Evolutionary conservation across 2,113 vertebrate genomes (phyloP), one percentile per base, ranked within the genome.

Genomic region (Pachyramphus minor): DNA sequence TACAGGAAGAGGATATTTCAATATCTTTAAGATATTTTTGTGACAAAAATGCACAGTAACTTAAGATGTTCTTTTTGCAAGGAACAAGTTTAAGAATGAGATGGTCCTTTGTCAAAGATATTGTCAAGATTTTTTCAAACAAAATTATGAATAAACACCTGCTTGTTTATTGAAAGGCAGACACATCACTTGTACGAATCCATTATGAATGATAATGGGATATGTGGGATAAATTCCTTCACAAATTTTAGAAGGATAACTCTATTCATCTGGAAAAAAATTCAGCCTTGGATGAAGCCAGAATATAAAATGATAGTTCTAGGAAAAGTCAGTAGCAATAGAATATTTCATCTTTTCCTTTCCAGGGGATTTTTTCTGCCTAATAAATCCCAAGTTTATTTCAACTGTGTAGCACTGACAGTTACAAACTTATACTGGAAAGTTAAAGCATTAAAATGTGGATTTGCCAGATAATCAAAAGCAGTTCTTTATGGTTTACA

Each of bases 381-480:
- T 93, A 69, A 94, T 90, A 96, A 95, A 87, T 83, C 39, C 67
- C 53, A 79, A 55, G 12, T 53, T 85, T 30, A 52, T 95, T 89
- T 94, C 73, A 96, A 74, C 45, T 50, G 27, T 33, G 24, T 27
- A 90, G 28, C 44, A 55, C 35, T 28, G 15, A 56, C 60, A 66
- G 27, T 42, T 63, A 55, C 45, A 75, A 96, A 85, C 35, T 66
- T 73, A 74, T 31, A 80, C 84, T 67, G n/a, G 23, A 93, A 93
- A 80, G 74, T 64, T 94, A 53, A 89, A 83, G 45, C 73, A 62
- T 73, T 76, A 83, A 50, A 87, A 83, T 71, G 20, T 73, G 81
- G 50, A 69, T 94, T 96, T 91, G 68, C 93, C 69, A 89, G 73
- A 62, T 93, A 96, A 94, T 93, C 93, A 94, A 91, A 94, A 79